phyloP scores from a whole-genome alignment of 2,888 invertebrate genomes.

The Eristalinus aeneus region DNA sequence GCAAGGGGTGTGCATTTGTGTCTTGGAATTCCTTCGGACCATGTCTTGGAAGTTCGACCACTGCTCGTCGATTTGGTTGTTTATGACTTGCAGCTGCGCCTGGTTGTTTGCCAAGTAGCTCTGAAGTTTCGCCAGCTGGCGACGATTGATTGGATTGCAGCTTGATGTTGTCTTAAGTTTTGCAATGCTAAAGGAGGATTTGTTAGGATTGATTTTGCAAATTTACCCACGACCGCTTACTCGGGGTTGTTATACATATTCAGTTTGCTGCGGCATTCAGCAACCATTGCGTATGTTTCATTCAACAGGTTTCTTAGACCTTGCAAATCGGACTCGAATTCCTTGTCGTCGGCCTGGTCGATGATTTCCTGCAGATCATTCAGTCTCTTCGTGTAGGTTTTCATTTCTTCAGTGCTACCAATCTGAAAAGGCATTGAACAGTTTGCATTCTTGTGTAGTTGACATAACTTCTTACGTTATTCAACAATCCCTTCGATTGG shows the following conservation, averaged over 20 bases:
- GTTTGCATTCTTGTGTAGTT: not conserved
- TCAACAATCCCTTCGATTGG: conserved; percentile 81
- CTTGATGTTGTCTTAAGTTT: conserved; percentile 75
- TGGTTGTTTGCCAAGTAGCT: conserved; percentile 87
- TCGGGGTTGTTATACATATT: conserved; percentile 78
- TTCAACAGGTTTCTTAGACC: conserved; percentile 81
- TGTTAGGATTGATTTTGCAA: not conserved
- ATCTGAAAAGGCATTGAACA: conserved; percentile 74
- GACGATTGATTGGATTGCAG: conserved; percentile 77
- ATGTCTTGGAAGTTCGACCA: conserved; percentile 86
- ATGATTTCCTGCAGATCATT: conserved; percentile 83
- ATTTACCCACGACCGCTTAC: conserved; percentile 72
- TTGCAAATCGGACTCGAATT: conserved; percentile 84
- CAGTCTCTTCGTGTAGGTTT: conserved; percentile 81
- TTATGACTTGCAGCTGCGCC: conserved; percentile 87
- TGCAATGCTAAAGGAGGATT: conserved; percentile 72
- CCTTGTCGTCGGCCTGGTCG: conserved; percentile 84
- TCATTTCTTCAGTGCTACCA: conserved; percentile 83
- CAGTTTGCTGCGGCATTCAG: conserved; percentile 78
- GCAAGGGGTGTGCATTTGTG: conserved; percentile 82
- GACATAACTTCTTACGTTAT: conserved; percentile 71
- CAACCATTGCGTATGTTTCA: conserved; percentile 80
- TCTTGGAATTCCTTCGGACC: conserved; percentile 79
- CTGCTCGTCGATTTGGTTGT: conserved; percentile 87
- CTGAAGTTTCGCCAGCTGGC: conserved; percentile 86